Conservation (phyloP, 1,140 invertebrate species). For the Drosophila busckii region DNA sequence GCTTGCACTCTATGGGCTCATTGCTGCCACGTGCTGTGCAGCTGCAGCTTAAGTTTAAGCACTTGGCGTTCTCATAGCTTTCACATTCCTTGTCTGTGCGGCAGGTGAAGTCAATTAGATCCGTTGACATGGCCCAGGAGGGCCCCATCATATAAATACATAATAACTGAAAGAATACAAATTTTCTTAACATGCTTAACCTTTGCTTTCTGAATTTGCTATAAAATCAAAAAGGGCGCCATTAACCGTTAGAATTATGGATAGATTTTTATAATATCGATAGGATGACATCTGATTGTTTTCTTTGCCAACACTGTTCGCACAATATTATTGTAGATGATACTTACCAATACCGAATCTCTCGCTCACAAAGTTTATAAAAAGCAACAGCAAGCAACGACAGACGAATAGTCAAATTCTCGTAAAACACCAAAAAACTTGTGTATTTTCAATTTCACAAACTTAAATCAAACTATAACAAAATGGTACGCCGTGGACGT, state of each 20-base stretch:
- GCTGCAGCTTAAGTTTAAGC: slow-evolving; percentile 18
- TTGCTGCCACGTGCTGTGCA: slow-evolving; percentile 20
- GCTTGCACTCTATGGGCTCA: slow-evolving; percentile 19
- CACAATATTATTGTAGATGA: too few species aligned
- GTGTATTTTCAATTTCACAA: slow-evolving; percentile 7
- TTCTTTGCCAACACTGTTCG: slow-evolving; percentile 2
- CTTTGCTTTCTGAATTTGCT: background rate
- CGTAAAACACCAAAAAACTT: slow-evolving; percentile 25
- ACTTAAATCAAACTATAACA: slow-evolving; percentile 48
- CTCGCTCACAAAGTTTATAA: slow-evolving; percentile 19
- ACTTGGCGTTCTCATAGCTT: slow-evolving; percentile 24
- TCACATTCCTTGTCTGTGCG: slow-evolving; percentile 25
- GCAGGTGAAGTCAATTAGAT: slow-evolving; percentile 47
- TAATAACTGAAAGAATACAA: too few species aligned
- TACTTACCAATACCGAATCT: background rate
- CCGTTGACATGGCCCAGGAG: too few species aligned
- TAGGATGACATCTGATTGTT: background rate
- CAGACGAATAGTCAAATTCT: slow-evolving; percentile 25
- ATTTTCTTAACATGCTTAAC: slow-evolving; percentile 30
- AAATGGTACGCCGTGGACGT: slow-evolving; percentile 88
- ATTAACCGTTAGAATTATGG: slow-evolving; percentile 41
- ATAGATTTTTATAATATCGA: background rate
- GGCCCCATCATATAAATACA: too few species aligned
- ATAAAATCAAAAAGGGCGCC: slow-evolving; percentile 2
- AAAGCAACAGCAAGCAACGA: slow-evolving; percentile 16